phyloP scores from a whole-genome alignment of 30 jellyfish, hydroid and myxozoan genomes.

The Chrysaora quinquecirrha region DNA sequence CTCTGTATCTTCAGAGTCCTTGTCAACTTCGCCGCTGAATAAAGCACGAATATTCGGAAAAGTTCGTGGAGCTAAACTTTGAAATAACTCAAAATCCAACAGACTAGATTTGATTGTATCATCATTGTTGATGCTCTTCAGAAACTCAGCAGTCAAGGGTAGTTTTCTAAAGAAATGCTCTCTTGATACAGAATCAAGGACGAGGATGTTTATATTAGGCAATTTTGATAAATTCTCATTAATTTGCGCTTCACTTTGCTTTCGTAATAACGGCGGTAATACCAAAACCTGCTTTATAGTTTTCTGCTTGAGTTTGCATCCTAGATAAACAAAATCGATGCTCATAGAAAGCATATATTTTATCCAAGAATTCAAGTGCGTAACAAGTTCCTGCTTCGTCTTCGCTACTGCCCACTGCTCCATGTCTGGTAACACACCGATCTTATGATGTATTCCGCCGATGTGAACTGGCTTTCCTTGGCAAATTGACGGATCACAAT shows the following conservation, averaged over 20 bases:
- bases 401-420: constrained; percentile 76
- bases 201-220: constrained; percentile 78
- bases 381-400: constrained; percentile 64
- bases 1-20: constrained; percentile 83
- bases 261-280: constrained; percentile 76
- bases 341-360: constrained; percentile 48
- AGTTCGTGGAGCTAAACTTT: constrained; percentile 97
- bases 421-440: constrained; percentile 75
- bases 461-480: constrained; percentile 56
- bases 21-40: constrained; percentile 94
- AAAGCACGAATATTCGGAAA: constrained; percentile 97
- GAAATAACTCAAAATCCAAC: constrained; percentile 88
- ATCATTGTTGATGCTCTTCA: constrained; percentile 43
- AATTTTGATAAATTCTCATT: constrained; percentile 8
- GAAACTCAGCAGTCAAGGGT: constrained; percentile 72
- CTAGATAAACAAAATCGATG: constrained; percentile 71
- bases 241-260: constrained; percentile 1
- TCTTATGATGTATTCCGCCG: constrained; percentile 57
- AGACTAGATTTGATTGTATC: constrained; percentile 24
- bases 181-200: constrained; percentile 92
- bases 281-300: constrained; percentile 81
- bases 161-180: constrained; percentile 92
- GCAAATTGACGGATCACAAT: constrained; percentile 76
- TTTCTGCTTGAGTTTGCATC: constrained; percentile 67
- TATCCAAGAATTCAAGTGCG: constrained; percentile 25